These are phyloP conservation scores for Tachysurus fulvidraco DNA, from an alignment of 2,113 vertebrate genomes.

Conservation along the genomic window DNA sequence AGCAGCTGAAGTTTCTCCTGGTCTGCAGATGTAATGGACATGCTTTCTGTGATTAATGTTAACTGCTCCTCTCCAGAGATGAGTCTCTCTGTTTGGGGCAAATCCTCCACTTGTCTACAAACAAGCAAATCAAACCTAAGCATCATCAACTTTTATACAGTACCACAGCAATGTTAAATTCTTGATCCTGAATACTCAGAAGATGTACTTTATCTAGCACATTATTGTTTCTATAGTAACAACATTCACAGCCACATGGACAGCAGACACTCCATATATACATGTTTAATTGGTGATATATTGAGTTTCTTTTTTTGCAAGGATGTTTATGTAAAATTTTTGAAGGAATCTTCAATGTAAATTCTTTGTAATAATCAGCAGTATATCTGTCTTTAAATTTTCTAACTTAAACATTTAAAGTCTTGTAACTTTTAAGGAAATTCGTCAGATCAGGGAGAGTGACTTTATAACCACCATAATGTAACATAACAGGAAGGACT, in stretches of 20 bases:
- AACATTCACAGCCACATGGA: neutral
- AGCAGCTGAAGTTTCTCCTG: slow-evolving; percentile 79
- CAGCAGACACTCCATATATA: neutral
- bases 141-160: slow-evolving; percentile 14
- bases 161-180: neutral
- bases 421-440: neutral
- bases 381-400: neutral
- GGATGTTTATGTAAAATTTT: neutral
- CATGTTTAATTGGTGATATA: neutral
- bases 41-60: slow-evolving; percentile 78
- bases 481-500: too few relatives aligned
- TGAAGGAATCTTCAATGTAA: neutral
- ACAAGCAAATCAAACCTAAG: slow-evolving; percentile 6
- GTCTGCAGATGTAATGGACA: slow-evolving; percentile 75
- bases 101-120: slow-evolving; percentile 53
- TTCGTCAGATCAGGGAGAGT: neutral
- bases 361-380: neutral
- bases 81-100: slow-evolving; percentile 54
- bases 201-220: neutral
- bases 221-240: neutral
- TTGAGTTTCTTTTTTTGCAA: neutral
- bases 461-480: neutral
- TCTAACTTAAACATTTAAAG: too few relatives aligned
- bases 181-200: neutral
- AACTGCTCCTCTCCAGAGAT: slow-evolving; percentile 70